A percentile compares a stretch with the other conserved stretches of the same genome.
Conservation (phyloP, 1,140 invertebrate species). For the Halotydeus destructor region DNA sequence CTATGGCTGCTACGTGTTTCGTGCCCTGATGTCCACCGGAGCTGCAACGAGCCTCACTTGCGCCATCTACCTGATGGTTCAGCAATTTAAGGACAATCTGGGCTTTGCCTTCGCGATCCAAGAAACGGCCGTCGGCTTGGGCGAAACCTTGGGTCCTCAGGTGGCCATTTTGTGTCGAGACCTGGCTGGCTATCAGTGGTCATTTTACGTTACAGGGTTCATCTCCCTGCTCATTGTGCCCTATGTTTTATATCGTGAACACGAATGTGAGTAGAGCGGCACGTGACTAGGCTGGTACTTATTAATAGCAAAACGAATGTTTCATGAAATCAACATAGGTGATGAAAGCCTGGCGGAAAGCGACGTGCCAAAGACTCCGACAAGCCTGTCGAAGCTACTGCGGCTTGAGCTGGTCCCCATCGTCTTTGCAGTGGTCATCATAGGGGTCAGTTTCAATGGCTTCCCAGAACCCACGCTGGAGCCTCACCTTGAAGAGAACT, state of each 20-base stretch:
- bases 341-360: no score
- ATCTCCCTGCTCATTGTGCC: constrained; percentile 40
- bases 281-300: not conserved
- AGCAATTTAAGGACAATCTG: constrained; percentile 49
- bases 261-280: not conserved
- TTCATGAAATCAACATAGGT: not conserved
- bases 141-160: constrained; percentile 49
- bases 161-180: no score
- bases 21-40: constrained; percentile 45
- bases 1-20: constrained; percentile 40
- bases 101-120: constrained; percentile 47
- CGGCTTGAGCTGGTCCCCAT: constrained; percentile 40
- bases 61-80: constrained; percentile 49
- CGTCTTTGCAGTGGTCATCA: constrained; percentile 41
- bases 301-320: not conserved
- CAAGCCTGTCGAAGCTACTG: constrained; percentile 35
- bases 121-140: constrained; percentile 52
- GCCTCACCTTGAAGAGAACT: constrained; percentile 37
- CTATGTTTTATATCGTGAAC: constrained; percentile 11
- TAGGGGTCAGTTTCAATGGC: constrained; percentile 44
- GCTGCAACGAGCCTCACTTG: constrained; percentile 48
- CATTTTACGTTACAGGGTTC: constrained; percentile 43
- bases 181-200: constrained; percentile 49
- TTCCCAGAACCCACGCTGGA: constrained; percentile 53
- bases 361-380: constrained; percentile 25